These are phyloP conservation scores for Spisula solida DNA, from an alignment of 2,888 invertebrate species.

Conservation along the genomic window DNA sequence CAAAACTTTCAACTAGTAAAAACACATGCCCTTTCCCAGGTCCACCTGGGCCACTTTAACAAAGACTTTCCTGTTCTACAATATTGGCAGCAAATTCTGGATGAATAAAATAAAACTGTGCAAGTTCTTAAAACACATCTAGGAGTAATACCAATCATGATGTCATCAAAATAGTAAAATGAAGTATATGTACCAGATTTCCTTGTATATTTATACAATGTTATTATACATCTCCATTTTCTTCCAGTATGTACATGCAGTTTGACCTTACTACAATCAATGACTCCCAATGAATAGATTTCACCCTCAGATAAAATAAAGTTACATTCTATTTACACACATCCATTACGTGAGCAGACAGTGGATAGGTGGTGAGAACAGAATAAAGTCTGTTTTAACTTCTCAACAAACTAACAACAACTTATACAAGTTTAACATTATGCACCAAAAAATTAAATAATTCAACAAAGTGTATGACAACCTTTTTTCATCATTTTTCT, in stretches of 20 bases:
- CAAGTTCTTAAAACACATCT: too few species aligned
- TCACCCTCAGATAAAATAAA: neutral
- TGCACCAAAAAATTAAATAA: constrained; percentile 51
- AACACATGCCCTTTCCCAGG: constrained; percentile 62
- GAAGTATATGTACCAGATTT: too few species aligned
- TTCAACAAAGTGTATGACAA: constrained; percentile 31
- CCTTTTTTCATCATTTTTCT: constrained; percentile 28
- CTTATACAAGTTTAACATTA: constrained; percentile 45
- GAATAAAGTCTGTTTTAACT: constrained; percentile 29
- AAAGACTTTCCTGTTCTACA: constrained; percentile 30
- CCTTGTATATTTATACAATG: too few species aligned
- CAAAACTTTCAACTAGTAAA: constrained; percentile 61
- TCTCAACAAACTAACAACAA: constrained; percentile 42
- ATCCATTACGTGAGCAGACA: neutral
- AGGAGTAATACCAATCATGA: too few species aligned
- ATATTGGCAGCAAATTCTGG: neutral
- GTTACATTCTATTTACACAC: neutral
- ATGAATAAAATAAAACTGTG: too few species aligned
- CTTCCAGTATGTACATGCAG: too few species aligned
- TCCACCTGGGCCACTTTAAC: constrained; percentile 41
- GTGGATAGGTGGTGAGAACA: constrained; percentile 14
- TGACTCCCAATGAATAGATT: neutral
- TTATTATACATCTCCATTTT: too few species aligned
- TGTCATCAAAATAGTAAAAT: too few species aligned
- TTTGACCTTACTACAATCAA: neutral